Base-by-base conservation (phyloP, 2,888 invertebrate genomes). In the Xanthia togata region DNA sequence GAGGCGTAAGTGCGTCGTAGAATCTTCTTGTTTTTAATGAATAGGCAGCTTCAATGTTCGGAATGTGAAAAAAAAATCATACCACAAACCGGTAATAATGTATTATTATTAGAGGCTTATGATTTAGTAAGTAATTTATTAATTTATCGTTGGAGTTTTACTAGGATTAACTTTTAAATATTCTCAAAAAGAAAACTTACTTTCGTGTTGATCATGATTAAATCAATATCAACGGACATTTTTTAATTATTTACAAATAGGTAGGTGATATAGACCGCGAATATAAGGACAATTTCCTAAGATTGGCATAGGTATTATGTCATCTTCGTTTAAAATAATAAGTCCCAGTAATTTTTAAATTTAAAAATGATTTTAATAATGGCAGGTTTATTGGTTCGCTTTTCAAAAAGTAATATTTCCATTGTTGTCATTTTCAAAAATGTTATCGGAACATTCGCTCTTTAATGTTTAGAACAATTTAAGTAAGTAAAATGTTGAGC, bases 61-160 rank as follows among this genome's bases (percentile, higher is more conserved):
- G 1, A 44, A 59, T 59, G 63, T 63, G 8, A 50, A 50, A 50
- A 38, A 63, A n/a, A 64, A 79, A 70, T 23, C 1, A 14, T 20
- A 20, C 3, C 8, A 17, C 26, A n/a, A n/a, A n/a, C n/a, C n/a
- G n/a, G 23, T 75, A 20, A 31, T 55, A 20, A 35, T 68, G 14
- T 62, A 50, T 68, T 57, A 76, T 50, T n/a, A 35, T 41, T 14
- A 47, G 41, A 62, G 64, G 53, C 50, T 76, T 63, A 77, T 47
- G 55, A 31, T 57, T 55, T 62, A 20, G n/a, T 81, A 38, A 26
- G 23, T 81, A 35, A 65, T 84, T 73, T 77, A 77, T 53, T 77
- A 55, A 62, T 9, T 35, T 59, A 59, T 50, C 6, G 38, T 53
- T 67, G 50, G 9, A 38, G 38, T 68, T 17, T 47, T 9, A 20